These are phyloP conservation scores for Hipparchia sbordonii DNA, from an alignment of 2,888 invertebrate species.

Conservation along the genomic window DNA sequence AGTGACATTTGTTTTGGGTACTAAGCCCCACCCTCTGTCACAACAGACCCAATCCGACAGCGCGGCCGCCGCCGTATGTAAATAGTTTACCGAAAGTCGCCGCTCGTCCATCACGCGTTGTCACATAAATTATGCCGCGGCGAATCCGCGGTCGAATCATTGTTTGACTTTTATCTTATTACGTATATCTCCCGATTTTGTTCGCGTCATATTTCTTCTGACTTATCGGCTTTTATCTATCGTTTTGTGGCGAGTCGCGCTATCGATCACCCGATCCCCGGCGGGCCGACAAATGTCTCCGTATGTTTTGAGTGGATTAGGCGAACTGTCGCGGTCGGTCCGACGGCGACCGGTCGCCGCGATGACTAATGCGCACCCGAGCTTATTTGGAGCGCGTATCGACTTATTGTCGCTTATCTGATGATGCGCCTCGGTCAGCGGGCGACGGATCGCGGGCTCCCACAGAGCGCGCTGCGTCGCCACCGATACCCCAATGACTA, in stretches of 20 bases:
- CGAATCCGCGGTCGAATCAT: conserved; percentile 83
- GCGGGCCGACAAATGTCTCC: conserved; percentile 78
- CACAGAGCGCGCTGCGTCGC: conserved; percentile 50
- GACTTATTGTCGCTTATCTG: conserved; percentile 79
- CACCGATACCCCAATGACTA: conserved; percentile 58
- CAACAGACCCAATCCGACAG: conserved; percentile 81
- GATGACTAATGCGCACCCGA: conserved; percentile 70
- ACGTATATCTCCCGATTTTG: conserved; percentile 83
- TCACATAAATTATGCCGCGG: conserved; percentile 84
- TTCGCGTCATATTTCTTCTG: conserved; percentile 83
- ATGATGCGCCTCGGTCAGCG: conserved; percentile 58
- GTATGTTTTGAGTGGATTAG: conserved; percentile 82
- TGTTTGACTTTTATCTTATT: conserved; percentile 84
- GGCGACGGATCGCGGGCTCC: conserved; percentile 41
- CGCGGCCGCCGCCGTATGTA: conserved; percentile 79
- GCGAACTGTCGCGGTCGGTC: conserved; percentile 70
- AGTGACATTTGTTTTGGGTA: conserved; percentile 82
- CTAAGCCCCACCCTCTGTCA: conserved; percentile 82
- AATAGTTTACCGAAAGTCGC: conserved; percentile 83
- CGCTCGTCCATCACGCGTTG: conserved; percentile 83
- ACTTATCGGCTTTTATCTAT: conserved; percentile 82
- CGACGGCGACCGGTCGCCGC: conserved; percentile 53
- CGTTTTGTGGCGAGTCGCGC: conserved; percentile 80
- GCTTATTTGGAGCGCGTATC: conserved; percentile 77
- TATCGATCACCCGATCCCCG: conserved; percentile 78